These are phyloP conservation scores for Drosophila novamexicana DNA, from an alignment of 1,140 invertebrate genomes.

Conservation along the genomic window DNA sequence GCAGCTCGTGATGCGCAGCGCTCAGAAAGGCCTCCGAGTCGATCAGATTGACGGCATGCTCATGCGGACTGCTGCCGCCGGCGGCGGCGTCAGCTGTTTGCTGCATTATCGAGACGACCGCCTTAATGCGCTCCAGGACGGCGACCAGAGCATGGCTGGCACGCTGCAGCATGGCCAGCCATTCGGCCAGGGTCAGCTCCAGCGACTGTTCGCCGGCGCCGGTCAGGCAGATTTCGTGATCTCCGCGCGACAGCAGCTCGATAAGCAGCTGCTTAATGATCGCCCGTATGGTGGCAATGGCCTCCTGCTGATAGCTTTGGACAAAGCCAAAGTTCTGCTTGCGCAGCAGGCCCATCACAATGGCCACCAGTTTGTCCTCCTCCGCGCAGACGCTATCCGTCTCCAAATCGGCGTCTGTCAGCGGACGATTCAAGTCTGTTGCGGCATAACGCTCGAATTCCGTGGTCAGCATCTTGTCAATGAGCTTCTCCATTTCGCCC, in stretches of 20 bases:
- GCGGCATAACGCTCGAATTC: slow-evolving; percentile 97
- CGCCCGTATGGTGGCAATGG: slow-evolving; percentile 94
- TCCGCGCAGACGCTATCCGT: slow-evolving; percentile 88
- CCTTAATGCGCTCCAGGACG: slow-evolving; percentile 87
- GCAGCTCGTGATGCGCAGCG: slow-evolving; percentile 88
- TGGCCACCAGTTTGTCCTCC: slow-evolving; percentile 93
- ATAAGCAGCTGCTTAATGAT: slow-evolving; percentile 95
- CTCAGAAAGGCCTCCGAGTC: slow-evolving; percentile 89
- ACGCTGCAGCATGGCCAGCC: slow-evolving; percentile 91
- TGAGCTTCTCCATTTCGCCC: slow-evolving; percentile 97
- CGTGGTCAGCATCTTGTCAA: slow-evolving; percentile 98
- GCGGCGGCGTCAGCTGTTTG: slow-evolving; percentile 87
- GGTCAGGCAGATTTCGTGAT: slow-evolving; percentile 87
- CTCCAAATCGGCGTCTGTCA: slow-evolving; percentile 86
- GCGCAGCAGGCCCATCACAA: slow-evolving; percentile 94
- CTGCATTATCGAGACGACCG: slow-evolving; percentile 90
- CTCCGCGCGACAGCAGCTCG: slow-evolving; percentile 89
- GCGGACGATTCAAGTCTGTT: slow-evolving; percentile 94
- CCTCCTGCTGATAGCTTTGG: slow-evolving; percentile 95
- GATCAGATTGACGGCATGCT: slow-evolving; percentile 85
- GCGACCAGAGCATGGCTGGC: slow-evolving; percentile 89
- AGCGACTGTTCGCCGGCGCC: slow-evolving; percentile 89
- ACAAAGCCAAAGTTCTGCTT: slow-evolving; percentile 95
- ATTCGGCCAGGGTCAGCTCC: slow-evolving; percentile 90
- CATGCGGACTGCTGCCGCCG: slow-evolving; percentile 74